phyloP scores from a whole-genome alignment of 2,797 vertebrate genomes.

The Esox lucius region DNA sequence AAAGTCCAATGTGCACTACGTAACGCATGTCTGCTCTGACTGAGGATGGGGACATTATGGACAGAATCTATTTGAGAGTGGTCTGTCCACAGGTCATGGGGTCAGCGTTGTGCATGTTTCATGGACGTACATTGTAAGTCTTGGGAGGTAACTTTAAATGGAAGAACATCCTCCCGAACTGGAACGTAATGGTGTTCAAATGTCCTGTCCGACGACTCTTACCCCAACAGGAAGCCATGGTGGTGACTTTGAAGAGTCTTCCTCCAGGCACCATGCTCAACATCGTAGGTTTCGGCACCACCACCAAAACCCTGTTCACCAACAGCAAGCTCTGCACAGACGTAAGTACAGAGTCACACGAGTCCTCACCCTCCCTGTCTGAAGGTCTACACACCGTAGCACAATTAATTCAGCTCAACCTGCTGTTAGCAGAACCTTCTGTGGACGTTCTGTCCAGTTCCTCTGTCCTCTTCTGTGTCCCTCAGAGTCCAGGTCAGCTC shows the following conservation, averaged over 20 bases:
- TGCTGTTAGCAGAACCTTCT: neutral
- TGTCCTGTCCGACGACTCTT: neutral
- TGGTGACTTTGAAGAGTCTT: slow-evolving; percentile 91
- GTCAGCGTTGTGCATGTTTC: neutral
- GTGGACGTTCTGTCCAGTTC: slow-evolving; percentile 40
- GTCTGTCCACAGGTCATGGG: neutral
- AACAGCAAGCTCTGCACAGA: slow-evolving; percentile 88
- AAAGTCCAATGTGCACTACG: neutral
- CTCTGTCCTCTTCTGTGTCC: slow-evolving; percentile 32
- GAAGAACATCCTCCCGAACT: neutral
- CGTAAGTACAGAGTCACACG: slow-evolving; percentile 69
- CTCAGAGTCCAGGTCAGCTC: slow-evolving; percentile 54
- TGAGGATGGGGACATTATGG: neutral
- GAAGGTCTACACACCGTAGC: neutral
- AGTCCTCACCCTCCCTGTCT: neutral
- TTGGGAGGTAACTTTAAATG: neutral
- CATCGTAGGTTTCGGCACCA: slow-evolving; percentile 77
- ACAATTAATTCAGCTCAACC: neutral
- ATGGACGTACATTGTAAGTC: neutral
- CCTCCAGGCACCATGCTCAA: slow-evolving; percentile 87
- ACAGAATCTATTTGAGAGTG: neutral
- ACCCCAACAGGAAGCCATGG: slow-evolving; percentile 83
- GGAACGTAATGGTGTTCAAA: too few species aligned
- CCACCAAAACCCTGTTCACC: slow-evolving; percentile 81
- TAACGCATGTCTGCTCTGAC: neutral